Percentiles rank a stretch among this genome's conserved stretches.
Conservation (phyloP, 2,797 vertebrate genomes). For the Halcyon leucocephala region DNA sequence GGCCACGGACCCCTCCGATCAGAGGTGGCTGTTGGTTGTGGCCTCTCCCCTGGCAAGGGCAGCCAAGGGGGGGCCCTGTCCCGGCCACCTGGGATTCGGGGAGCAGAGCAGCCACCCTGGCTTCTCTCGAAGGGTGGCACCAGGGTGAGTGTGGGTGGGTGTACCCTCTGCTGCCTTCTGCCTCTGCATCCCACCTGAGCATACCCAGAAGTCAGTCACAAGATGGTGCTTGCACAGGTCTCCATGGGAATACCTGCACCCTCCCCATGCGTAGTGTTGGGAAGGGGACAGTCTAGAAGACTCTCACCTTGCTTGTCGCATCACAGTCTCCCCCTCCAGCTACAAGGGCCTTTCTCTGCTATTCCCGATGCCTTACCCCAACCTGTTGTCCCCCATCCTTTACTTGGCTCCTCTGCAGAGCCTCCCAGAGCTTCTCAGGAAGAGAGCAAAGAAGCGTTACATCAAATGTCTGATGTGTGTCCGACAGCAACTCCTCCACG, state of each 20-base stretch:
- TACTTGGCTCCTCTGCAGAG: background rate
- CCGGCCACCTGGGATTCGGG: accelerated
- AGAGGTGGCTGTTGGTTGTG: background rate
- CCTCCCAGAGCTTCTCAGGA: background rate
- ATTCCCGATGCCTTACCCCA: background rate
- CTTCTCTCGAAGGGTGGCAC: background rate
- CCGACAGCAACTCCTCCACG: background rate
- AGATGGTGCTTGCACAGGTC: accelerated
- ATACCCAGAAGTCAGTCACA: background rate
- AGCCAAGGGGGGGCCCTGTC: no score
- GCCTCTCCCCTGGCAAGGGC: no score
- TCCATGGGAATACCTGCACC: background rate
- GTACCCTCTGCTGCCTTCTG: background rate
- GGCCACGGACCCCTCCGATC: background rate
- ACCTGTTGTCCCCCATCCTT: background rate
- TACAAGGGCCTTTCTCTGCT: background rate
- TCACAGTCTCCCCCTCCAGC: background rate
- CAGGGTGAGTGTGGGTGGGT: background rate
- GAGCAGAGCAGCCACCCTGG: background rate
- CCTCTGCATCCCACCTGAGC: accelerated
- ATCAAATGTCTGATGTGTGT: background rate
- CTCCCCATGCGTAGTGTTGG: background rate
- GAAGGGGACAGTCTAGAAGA: background rate
- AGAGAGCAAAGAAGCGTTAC: background rate
- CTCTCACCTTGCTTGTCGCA: accelerated